phyloP scores from a whole-genome alignment of 2,797 vertebrate genomes.

The Pterois miles region DNA sequence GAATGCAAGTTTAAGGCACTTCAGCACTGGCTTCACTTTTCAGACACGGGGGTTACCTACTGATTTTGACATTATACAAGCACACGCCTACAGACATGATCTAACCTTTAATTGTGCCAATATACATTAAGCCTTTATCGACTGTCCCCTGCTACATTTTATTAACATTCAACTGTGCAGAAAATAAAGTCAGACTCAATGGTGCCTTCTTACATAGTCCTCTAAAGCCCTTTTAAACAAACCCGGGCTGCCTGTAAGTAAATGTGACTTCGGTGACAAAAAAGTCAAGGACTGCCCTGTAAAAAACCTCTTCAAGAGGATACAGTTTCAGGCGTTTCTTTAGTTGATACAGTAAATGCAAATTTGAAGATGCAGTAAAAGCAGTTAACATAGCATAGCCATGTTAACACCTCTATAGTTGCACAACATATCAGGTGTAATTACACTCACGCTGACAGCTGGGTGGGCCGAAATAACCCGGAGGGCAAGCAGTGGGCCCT shows the following conservation, averaged over 20 bases:
- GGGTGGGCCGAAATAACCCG: slow-evolving; percentile 81
- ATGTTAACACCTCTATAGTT: slow-evolving; percentile 14
- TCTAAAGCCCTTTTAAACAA: slow-evolving; percentile 12
- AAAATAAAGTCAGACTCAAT: slow-evolving; percentile 24
- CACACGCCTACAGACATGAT: slow-evolving; percentile 11
- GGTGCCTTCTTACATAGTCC: slow-evolving; percentile 26
- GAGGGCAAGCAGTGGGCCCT: slow-evolving; percentile 72
- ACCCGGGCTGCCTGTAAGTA: neutral
- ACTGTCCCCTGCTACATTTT: slow-evolving; percentile 14
- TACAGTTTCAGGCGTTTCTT: neutral
- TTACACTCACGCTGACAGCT: slow-evolving; percentile 82
- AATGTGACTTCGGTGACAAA: slow-evolving; percentile 9
- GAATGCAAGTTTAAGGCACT: too few relatives aligned
- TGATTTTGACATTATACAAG: neutral
- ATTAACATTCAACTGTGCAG: slow-evolving; percentile 32
- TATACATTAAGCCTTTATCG: slow-evolving; percentile 1
- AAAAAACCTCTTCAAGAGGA: slow-evolving; percentile 20
- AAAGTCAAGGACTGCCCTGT: slow-evolving; percentile 5
- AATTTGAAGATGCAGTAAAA: slow-evolving; percentile 21
- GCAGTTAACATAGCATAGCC: slow-evolving; percentile 11
- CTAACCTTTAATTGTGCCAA: neutral
- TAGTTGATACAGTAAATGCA: slow-evolving; percentile 2
- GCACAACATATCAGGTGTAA: slow-evolving; percentile 25
- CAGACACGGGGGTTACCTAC: too few relatives aligned
- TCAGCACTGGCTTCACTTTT: too few relatives aligned